Percentiles rank a stretch among this genome's conserved stretches.
Evolutionary conservation across 2,797 vertebrate species (phyloP).

Genomic region (Sciurus carolinensis): DNA sequence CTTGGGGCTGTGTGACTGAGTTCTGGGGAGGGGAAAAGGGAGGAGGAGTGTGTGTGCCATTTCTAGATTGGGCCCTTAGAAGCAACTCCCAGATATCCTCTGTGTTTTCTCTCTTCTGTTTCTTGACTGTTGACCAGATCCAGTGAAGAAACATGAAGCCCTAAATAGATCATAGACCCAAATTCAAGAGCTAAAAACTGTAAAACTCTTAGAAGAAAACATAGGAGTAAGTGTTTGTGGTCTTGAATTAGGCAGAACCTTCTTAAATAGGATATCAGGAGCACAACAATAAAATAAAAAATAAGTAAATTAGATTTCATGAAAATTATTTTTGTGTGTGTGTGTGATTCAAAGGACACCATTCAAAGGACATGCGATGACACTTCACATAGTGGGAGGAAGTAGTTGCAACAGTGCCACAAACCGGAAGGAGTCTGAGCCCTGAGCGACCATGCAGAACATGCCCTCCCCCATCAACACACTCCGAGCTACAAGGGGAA

Average conservation of each 20-base stretch:
- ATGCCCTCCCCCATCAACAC: neutral
- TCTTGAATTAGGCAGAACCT: constrained; percentile 1
- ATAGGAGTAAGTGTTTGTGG: neutral
- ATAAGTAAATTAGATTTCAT: neutral
- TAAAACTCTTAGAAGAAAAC: constrained; percentile 11
- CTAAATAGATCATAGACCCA: no score
- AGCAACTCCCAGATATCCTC: neutral
- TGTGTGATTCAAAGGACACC: neutral
- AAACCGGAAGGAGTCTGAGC: neutral
- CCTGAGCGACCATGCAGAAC: neutral
- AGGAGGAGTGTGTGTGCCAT: neutral
- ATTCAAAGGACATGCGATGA: no score
- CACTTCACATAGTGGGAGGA: no score
- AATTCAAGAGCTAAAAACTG: no score
- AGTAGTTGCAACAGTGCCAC: neutral
- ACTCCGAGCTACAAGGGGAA: neutral
- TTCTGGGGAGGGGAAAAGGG: neutral
- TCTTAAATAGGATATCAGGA: neutral
- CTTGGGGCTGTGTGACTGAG: neutral
- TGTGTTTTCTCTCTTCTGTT: neutral
- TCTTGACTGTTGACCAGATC: neutral
- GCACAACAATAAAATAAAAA: neutral
- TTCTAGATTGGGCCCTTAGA: neutral
- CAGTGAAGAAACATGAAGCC: neutral
- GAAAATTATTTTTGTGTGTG: neutral